Base-by-base conservation (phyloP, 2,797 vertebrate species). In the Lophura swinhoii region DNA sequence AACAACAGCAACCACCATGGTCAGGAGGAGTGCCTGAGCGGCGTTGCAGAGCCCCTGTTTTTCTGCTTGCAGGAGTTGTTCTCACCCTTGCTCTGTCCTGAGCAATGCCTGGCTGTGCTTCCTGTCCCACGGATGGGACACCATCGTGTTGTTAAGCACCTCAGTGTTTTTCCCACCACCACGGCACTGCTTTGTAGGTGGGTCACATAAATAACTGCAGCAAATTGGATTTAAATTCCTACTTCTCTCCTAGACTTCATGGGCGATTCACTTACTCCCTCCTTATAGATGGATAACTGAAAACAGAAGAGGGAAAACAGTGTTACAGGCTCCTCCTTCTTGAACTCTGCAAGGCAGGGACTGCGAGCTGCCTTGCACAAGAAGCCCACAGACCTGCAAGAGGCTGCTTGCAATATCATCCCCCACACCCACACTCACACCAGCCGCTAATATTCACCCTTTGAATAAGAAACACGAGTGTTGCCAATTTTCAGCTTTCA, bases 401-500 rank as follows among this genome's bases (percentile, higher is more conserved):
- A 60, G 2, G 1, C 64, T 1, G 4, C 74, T 71, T 55, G 41
- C 29, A 55, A 17, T 58, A 53, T 85, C 75, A 72, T 35, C n/a
- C 60, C 53, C 5, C 78, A 53, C 48, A 9, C 64, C 51, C 82
- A 20, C 44, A 13, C 29, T 67, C 85, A 81, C 1, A 3, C 84
- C 20, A 76, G 72, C 72, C 12, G 2, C 77, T 64, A 62, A 66
- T 29, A 41, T 72, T 66, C 75, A 85, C 22, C 89, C 70, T 90
- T 76, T 58, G 73, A 73, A 70, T 91, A 63, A 87, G 87, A 86
- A 91, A 29, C 85, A 68, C 10, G 48, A 92, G 68, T 1, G 11
- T 14, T 91, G 80, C 93, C 93, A 95, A 85, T 48, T 93, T 80
- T 85, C 64, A 67, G 66, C 79, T 89, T 87, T 93, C 76, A 94